Evolutionary conservation across 2,797 vertebrate species (phyloP).

Genomic region (Pteropus rufus): DNA sequence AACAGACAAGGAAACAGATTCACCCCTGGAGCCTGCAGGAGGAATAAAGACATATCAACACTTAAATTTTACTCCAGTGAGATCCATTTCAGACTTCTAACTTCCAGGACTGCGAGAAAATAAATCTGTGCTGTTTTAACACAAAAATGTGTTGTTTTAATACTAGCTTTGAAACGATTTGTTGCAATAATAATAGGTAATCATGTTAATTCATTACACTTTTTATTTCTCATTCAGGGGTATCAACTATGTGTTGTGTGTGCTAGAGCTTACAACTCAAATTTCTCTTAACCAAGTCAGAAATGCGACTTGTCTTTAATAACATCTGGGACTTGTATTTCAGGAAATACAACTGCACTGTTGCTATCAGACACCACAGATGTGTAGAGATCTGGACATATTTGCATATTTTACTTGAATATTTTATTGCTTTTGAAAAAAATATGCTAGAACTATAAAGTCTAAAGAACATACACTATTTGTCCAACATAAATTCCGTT

Average conservation of each 20-base stretch:
- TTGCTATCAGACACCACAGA: background rate
- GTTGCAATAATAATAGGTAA: background rate
- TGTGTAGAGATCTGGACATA: background rate
- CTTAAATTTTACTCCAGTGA: background rate
- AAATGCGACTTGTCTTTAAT: background rate
- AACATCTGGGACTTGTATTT: background rate
- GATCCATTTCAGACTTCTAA: background rate
- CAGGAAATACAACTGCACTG: background rate
- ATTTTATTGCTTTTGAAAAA: slow-evolving; percentile 30
- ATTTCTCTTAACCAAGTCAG: background rate
- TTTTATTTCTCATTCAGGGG: slow-evolving; percentile 6
- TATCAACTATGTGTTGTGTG: background rate
- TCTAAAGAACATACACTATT: background rate
- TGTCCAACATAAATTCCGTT: background rate
- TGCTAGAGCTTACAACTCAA: background rate
- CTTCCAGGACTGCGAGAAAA: background rate
- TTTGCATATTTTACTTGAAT: slow-evolving; percentile 45
- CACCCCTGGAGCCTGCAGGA: background rate
- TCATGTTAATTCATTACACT: background rate
- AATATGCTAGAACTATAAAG: background rate
- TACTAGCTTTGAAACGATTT: background rate
- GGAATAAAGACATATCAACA: background rate
- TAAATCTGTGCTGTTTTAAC: background rate
- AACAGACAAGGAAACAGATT: background rate
- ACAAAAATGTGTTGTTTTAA: background rate